A percentile compares a stretch with the other conserved stretches of the same genome.
Evolutionary conservation across 2,113 vertebrate species (phyloP).

Genomic region (Chitala chitala): DNA sequence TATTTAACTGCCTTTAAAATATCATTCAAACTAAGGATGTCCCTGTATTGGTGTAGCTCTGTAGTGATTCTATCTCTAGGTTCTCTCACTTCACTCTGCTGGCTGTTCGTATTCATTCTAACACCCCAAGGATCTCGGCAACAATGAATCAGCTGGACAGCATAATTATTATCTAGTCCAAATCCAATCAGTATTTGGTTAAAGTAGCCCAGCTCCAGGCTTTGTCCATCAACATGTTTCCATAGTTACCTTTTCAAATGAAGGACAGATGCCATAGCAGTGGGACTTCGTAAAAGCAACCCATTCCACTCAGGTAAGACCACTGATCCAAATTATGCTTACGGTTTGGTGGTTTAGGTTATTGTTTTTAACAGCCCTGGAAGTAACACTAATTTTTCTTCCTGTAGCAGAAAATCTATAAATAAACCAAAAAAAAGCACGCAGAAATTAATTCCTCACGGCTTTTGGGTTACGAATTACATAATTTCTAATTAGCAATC

Average conservation of each 20-base stretch:
- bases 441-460: constrained; percentile 71
- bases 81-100: constrained; percentile 29
- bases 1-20: constrained; percentile 46
- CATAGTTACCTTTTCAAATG: background rate
- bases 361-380: no score
- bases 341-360: no score
- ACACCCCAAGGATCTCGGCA: constrained; percentile 93
- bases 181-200: constrained; percentile 41
- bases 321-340: no score
- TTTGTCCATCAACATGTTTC: background rate
- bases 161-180: constrained; percentile 81
- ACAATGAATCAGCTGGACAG: constrained; percentile 90
- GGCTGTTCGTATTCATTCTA: constrained; percentile 69
- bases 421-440: constrained; percentile 55
- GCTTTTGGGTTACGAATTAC: constrained; percentile 61
- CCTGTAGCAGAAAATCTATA: constrained; percentile 66
- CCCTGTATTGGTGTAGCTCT: constrained; percentile 41
- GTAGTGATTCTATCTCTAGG: constrained; percentile 28
- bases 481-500: background rate
- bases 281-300: constrained; percentile 43
- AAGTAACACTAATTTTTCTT: no score
- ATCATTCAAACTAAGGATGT: constrained; percentile 52
- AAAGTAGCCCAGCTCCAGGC: constrained; percentile 20
- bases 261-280: background rate
- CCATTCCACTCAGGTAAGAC: background rate